Conservation (phyloP, 2,888 invertebrate species). For the Campopleginae sp. region DNA sequence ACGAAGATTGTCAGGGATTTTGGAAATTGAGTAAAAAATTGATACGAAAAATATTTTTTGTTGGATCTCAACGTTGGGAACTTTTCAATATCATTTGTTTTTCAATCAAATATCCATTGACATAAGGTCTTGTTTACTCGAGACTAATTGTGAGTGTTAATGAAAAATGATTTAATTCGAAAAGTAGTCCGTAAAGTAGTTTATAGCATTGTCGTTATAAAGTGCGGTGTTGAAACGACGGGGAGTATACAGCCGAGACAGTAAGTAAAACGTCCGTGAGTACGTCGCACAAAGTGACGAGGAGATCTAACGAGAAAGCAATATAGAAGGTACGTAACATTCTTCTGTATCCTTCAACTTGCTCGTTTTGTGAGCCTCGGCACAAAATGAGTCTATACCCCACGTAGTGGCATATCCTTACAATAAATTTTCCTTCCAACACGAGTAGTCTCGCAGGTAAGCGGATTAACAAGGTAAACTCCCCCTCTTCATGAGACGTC, state of each 20-base stretch:
- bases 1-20: too few species aligned
- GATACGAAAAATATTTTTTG: too few species aligned
- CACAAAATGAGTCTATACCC: constrained; percentile 49
- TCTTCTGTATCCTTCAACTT: constrained; percentile 3
- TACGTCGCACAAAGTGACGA: constrained; percentile 38
- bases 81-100: too few species aligned
- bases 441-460: constrained; percentile 55
- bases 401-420: constrained; percentile 41
- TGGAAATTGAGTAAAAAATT: too few species aligned
- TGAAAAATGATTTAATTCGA: neutral
- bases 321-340: constrained; percentile 27
- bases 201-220: neutral
- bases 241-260: neutral
- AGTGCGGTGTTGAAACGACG: neutral
- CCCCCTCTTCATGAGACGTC: constrained; percentile 31
- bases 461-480: constrained; percentile 64
- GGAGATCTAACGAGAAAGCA: neutral
- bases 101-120: neutral
- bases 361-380: constrained; percentile 12
- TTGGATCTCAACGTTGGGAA: too few species aligned
- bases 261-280: neutral
- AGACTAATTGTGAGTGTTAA: neutral
- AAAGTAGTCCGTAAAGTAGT: neutral
- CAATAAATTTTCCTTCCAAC: constrained; percentile 53
- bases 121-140: neutral